A percentile compares a stretch with the other conserved stretches of the same genome.
These are phyloP conservation scores for Coracias cyanogaster DNA, from an alignment of 2,797 vertebrate genomes.

Conservation along the genomic window DNA sequence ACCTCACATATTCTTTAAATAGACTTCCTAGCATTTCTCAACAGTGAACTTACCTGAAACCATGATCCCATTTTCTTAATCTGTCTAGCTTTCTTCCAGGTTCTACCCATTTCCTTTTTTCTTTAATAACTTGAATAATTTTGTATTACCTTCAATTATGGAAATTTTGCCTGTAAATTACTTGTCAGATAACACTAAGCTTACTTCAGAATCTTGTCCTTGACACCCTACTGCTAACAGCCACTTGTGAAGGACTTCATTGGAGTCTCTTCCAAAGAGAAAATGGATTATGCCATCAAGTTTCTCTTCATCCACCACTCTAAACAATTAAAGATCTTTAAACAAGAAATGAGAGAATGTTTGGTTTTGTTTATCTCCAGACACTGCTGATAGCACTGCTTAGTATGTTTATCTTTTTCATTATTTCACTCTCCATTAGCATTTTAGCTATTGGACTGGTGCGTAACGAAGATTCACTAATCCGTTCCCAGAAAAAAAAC, in stretches of 20 bases:
- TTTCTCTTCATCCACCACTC: not conserved
- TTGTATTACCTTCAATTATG: not conserved
- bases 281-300: not conserved
- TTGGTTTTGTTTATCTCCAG: not conserved
- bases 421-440: not conserved
- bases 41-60: not conserved
- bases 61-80: conserved; percentile 7
- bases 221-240: not conserved
- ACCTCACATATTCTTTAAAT: not conserved
- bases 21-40: not conserved
- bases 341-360: not conserved
- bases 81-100: not conserved
- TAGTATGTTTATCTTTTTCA: not conserved
- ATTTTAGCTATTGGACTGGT: not conserved
- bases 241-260: not conserved
- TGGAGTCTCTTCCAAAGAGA: not conserved
- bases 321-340: not conserved
- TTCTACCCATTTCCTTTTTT: not conserved
- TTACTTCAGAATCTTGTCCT: not conserved
- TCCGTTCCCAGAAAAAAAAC: not conserved
- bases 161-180: not conserved
- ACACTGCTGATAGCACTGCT: not conserved
- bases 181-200: not conserved
- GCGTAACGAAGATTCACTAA: not conserved
- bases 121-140: not conserved